Conservation (phyloP, 1,140 invertebrate genomes). For the Zaprionus vittiger region DNA sequence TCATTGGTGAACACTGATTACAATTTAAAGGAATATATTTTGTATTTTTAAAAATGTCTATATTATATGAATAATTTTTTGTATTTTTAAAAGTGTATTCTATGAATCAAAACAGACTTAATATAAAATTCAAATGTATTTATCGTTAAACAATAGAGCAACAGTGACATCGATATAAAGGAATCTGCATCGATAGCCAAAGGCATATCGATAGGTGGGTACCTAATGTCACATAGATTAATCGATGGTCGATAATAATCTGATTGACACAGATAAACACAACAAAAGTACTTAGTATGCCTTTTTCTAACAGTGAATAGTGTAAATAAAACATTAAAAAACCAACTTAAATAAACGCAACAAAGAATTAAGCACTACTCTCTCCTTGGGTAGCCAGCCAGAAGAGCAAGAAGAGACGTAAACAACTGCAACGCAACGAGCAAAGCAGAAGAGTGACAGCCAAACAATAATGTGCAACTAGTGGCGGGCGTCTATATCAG, state of each 20-base stretch:
- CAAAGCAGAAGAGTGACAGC: not conserved
- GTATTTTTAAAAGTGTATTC: too few species aligned
- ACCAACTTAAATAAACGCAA: not conserved
- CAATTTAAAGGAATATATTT: too few species aligned
- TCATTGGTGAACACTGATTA: too few species aligned
- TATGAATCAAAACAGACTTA: too few species aligned
- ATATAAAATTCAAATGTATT: not conserved
- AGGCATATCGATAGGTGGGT: slow-evolving; percentile 14
- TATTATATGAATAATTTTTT: too few species aligned
- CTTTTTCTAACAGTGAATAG: slow-evolving; percentile 25
- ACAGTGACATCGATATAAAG: not conserved
- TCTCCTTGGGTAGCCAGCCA: not conserved
- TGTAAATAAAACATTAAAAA: slow-evolving; percentile 25
- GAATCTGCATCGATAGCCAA: not conserved
- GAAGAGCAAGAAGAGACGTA: not conserved
- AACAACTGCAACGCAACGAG: not conserved
- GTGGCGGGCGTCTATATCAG: slow-evolving; percentile 48
- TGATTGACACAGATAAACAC: slow-evolving; percentile 38
- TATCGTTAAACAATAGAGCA: not conserved
- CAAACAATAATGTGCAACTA: slow-evolving; percentile 68
- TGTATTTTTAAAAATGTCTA: too few species aligned
- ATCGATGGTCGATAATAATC: slow-evolving; percentile 30
- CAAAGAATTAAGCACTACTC: not conserved
- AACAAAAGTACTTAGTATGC: slow-evolving; percentile 40
- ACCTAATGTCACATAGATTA: not conserved